phyloP scores from a whole-genome alignment of 2,797 vertebrate genomes.

The Alfaro cultratus region DNA sequence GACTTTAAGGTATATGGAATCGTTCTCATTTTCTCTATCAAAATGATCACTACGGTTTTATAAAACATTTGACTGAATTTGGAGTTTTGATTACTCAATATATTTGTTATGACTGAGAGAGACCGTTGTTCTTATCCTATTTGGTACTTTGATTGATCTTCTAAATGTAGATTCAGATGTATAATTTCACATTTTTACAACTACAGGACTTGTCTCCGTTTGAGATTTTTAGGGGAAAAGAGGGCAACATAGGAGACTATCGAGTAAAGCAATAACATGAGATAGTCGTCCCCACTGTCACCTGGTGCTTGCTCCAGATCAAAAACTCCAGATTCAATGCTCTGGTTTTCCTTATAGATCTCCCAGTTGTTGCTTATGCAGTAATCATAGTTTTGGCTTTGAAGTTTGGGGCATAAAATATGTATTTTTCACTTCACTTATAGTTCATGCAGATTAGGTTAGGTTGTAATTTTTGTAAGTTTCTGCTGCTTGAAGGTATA shows the following conservation, averaged over 20 bases:
- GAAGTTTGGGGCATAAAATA: not conserved
- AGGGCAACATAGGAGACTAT: too few relatives aligned
- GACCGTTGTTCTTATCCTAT: too few relatives aligned
- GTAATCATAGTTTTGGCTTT: not conserved
- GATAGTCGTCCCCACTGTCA: not conserved
- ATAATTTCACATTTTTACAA: too few relatives aligned
- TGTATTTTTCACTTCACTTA: not conserved
- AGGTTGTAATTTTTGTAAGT: not conserved
- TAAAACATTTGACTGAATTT: not conserved
- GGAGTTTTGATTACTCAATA: not conserved
- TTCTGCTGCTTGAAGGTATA: not conserved
- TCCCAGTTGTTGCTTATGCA: not conserved
- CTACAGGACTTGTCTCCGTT: too few relatives aligned
- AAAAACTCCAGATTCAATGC: not conserved
- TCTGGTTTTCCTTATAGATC: not conserved
- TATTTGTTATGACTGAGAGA: not conserved
- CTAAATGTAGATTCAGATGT: too few relatives aligned
- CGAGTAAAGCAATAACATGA: not conserved
- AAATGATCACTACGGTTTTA: not conserved
- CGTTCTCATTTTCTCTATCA: too few relatives aligned
- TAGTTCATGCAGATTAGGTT: not conserved
- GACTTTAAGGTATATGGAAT: not conserved
- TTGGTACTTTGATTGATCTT: too few relatives aligned
- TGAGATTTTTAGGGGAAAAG: too few relatives aligned
- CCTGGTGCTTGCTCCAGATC: not conserved